phyloP scores from a whole-genome alignment of 2,888 invertebrate species.

The Heliconius charithonia region DNA sequence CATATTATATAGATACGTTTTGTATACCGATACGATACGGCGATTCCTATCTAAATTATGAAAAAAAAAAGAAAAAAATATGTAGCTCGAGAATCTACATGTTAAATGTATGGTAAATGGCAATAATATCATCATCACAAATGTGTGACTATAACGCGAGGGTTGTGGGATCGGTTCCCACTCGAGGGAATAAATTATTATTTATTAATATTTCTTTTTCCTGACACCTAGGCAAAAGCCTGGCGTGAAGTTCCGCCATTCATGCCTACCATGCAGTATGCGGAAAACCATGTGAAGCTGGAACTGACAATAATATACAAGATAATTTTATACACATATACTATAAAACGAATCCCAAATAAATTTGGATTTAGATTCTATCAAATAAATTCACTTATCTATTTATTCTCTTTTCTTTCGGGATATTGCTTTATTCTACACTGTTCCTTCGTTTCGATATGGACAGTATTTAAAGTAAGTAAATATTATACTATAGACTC shows the following conservation, averaged over 20 bases:
- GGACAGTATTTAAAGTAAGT: background rate
- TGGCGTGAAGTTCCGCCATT: too few relatives aligned
- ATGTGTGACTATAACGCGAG: too few relatives aligned
- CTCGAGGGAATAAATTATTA: too few relatives aligned
- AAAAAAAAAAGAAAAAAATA: too few relatives aligned
- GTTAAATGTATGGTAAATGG: background rate
- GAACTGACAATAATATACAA: background rate
- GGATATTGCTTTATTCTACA: background rate
- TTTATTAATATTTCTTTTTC: too few relatives aligned
- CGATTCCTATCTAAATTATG: too few relatives aligned
- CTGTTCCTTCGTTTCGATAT: background rate
- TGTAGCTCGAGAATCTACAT: background rate
- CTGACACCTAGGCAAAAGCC: too few relatives aligned
- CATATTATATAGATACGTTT: too few relatives aligned
- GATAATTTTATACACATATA: background rate
- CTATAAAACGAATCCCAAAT: background rate
- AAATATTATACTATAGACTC: background rate
- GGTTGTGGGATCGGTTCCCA: too few relatives aligned
- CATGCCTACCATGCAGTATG: too few relatives aligned
- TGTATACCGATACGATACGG: too few relatives aligned
- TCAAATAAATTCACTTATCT: conserved; percentile 12
- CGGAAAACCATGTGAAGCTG: too few relatives aligned
- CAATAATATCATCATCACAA: background rate
- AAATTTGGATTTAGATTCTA: conserved; percentile 1
- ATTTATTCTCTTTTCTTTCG: background rate